Evolutionary conservation across 30 jellyfish, hydroid and myxozoan species (phyloP).

Genomic region (Nemopilema nomurai): DNA sequence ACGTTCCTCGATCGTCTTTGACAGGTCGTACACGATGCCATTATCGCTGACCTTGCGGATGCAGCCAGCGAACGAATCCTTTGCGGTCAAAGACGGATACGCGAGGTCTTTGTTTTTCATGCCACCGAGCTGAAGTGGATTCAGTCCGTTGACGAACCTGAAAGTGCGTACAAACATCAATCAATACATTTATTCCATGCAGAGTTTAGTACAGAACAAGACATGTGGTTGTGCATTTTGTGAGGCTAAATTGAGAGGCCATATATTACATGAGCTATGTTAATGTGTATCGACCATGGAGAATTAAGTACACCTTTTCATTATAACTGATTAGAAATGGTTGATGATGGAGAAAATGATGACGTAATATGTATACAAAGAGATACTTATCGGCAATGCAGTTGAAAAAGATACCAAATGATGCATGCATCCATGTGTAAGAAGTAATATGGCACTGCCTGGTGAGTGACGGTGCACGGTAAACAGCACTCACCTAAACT

Average conservation of each 20-base stretch:
- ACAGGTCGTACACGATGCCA: conserved; percentile 88
- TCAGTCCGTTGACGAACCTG: conserved; percentile 93
- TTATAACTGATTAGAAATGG: too few species aligned
- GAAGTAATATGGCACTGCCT: too few species aligned
- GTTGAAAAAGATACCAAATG: too few species aligned
- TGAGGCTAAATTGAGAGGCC: too few species aligned
- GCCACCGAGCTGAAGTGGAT: conserved; percentile 98
- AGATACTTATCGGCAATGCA: too few species aligned
- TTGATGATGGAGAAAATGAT: too few species aligned
- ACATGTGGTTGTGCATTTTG: too few species aligned
- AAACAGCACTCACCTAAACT: conserved; percentile 60
- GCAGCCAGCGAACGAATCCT: conserved; percentile 87
- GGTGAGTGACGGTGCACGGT: neutral
- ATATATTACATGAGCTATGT: too few species aligned
- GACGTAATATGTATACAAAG: too few species aligned
- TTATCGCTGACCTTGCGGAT: conserved; percentile 85
- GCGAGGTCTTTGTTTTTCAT: conserved; percentile 53
- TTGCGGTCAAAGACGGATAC: conserved; percentile 35
- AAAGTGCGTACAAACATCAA: neutral
- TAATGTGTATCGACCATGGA: too few species aligned
- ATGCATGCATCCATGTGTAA: too few species aligned
- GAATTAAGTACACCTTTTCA: too few species aligned
- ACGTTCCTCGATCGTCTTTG: conserved; percentile 71
- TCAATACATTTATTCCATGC: neutral
- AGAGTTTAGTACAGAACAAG: neutral